Base-by-base conservation (phyloP, 2,113 vertebrate species). In the Phodopus roborovskii region DNA sequence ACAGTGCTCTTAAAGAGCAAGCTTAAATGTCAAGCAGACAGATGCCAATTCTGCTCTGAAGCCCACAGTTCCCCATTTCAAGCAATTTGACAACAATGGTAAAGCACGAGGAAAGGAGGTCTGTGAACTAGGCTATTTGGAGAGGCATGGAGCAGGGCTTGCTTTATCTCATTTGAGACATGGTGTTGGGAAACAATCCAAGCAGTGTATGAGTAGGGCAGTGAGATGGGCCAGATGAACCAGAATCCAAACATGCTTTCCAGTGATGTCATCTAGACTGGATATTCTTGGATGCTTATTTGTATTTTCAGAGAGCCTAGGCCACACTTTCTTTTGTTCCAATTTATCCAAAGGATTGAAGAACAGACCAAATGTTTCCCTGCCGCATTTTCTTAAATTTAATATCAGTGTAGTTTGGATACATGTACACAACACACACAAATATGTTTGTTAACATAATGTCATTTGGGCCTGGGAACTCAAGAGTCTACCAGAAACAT, bases 131-230 rank as follows among this genome's bases (percentile, higher is more conserved):
- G 48, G 94, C 70, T 95, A 92, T 94, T 96, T 94, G 90, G 73
- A 93, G 56, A 92, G 94, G 95, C 95, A 93, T 84, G 82, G 79
- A 86, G 33, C 50, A 92, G 74, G 75, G 60, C 33, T 95, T 71
- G 85, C 73, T 94, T 96, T 96, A 96, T 94, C 92, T 97, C 85
- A 91, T 92, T 50, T 92, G 88, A 95, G 79, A 95, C 86, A 93
- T 53, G 39, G 78, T 68, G 82, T 73, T 94, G 94, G 93, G 95
- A 97, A 94, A 62, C 58, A 68, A 94, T 82, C 93, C 53, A 95
- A 92, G 71, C 68, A 22, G 2, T 78, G 33, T 45, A 83, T 24
- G 60, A 86, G 90, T 7, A 85, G 56, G 70, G 71, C 39, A 88
- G 60, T 62, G 71, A n/a, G 73, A 88, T 4, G 3, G 3, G 85